phyloP scores from a whole-genome alignment of 30 jellyfish, hydroid and myxozoan genomes.

The Aurelia aurita complex sp. Pacific region DNA sequence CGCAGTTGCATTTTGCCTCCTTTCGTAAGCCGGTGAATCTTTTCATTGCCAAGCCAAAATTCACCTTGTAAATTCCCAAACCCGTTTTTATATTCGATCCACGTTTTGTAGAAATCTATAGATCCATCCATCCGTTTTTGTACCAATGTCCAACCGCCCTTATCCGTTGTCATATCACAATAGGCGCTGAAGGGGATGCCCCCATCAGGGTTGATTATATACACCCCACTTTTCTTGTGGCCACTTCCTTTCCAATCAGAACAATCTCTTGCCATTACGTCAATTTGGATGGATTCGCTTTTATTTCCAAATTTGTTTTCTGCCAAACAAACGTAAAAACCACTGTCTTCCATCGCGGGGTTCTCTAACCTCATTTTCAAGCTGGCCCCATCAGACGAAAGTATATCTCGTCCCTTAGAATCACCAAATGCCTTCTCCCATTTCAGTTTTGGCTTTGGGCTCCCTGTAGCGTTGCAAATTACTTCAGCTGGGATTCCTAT shows the following conservation, averaged over 20 bases:
- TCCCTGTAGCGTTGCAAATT: constrained; percentile 3
- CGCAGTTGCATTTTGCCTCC: background rate
- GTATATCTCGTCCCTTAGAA: background rate
- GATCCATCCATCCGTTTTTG: no score
- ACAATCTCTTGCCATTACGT: background rate
- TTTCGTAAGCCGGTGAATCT: background rate
- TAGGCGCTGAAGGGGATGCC: background rate
- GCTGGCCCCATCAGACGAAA: background rate
- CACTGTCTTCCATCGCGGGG: background rate
- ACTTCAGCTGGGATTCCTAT: background rate
- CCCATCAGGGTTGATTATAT: constrained; percentile 2
- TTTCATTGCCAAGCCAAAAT: no score
- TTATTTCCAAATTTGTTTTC: background rate
- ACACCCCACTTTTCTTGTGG: constrained; percentile 8
- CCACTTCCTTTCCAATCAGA: background rate
- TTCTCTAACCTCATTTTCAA: background rate
- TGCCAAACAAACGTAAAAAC: background rate
- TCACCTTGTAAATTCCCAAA: no score
- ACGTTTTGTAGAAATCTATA: no score
- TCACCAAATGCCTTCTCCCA: background rate
- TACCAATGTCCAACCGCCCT: no score
- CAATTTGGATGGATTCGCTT: background rate
- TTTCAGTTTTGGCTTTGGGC: background rate
- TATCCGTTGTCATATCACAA: background rate
- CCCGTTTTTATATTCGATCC: no score